Conservation (phyloP, 1,140 invertebrate genomes). For the Tetramorium simillimum region DNA sequence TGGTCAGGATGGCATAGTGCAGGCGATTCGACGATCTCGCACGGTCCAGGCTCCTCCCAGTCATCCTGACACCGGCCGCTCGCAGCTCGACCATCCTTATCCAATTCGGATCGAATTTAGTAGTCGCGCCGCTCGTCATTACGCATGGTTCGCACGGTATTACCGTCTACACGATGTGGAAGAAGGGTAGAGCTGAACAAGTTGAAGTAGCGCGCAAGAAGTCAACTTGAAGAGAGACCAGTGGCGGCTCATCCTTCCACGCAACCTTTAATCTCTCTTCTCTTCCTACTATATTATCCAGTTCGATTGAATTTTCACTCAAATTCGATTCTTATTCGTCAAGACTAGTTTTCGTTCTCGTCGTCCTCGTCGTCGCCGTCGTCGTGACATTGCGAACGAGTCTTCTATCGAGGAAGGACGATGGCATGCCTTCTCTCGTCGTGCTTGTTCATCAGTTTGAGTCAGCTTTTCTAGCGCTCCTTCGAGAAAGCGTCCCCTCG, state of each 20-base stretch:
- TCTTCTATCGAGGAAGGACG: neutral
- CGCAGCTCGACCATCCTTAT: conserved; percentile 81
- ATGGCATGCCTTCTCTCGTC: neutral
- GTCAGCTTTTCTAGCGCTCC: neutral
- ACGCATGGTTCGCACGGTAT: conserved; percentile 65
- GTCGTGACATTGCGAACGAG: neutral
- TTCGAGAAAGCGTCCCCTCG: neutral
- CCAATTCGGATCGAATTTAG: conserved; percentile 74
- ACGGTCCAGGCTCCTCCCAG: conserved; percentile 73
- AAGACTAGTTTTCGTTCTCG: neutral
- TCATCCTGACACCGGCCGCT: conserved; percentile 76
- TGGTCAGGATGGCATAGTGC: conserved; percentile 87
- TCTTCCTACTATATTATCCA: too few relatives aligned
- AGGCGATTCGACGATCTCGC: conserved; percentile 75
- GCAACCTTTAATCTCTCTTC: too few relatives aligned
- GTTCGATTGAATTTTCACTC: neutral
- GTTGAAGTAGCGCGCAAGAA: too few relatives aligned
- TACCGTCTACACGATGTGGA: neutral
- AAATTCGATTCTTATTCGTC: neutral
- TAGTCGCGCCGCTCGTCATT: conserved; percentile 70
- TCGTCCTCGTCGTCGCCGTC: neutral
- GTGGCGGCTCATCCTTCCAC: too few relatives aligned
- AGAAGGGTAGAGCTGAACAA: neutral
- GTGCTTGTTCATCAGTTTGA: neutral
- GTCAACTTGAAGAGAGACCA: neutral